These are phyloP conservation scores for Acronicta psi DNA, from an alignment of 2,888 invertebrate species.

Conservation along the genomic window DNA sequence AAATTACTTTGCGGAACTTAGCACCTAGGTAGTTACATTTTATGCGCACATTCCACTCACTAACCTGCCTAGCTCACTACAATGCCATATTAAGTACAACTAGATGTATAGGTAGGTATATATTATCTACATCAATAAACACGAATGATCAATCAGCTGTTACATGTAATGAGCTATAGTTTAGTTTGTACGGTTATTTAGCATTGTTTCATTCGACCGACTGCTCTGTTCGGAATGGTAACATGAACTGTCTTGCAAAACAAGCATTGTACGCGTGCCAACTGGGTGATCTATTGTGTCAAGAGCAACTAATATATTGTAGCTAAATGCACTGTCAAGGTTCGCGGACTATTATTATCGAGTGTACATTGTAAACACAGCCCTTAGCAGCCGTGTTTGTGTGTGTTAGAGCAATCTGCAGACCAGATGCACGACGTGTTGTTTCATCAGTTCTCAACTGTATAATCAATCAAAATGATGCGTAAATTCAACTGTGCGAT, in stretches of 20 bases:
- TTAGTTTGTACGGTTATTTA: conserved; percentile 10
- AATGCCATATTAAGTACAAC: too few relatives aligned
- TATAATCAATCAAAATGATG: too few relatives aligned
- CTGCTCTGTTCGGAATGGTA: conserved; percentile 36
- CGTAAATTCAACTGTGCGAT: too few relatives aligned
- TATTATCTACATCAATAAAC: too few relatives aligned
- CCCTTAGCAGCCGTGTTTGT: not conserved
- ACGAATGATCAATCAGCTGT: conserved; percentile 31
- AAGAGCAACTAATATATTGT: conserved; percentile 16
- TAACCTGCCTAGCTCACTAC: conserved; percentile 8
- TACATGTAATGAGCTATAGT: conserved; percentile 20
- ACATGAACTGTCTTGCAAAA: conserved; percentile 46
- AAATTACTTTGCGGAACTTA: too few relatives aligned
- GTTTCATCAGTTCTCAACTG: not conserved
- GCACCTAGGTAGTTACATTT: too few relatives aligned
- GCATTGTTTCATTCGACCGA: conserved; percentile 24
- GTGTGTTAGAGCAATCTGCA: not conserved
- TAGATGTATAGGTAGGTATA: too few relatives aligned
- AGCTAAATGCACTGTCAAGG: conserved; percentile 40
- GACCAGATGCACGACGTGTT: conserved; percentile 3
- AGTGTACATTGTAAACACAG: conserved; percentile 32
- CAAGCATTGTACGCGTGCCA: conserved; percentile 61
- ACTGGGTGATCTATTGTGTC: conserved; percentile 29
- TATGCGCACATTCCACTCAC: conserved; percentile 6
- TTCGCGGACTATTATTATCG: conserved; percentile 35